phyloP scores from a whole-genome alignment of 1,140 invertebrate genomes.

The Achroia grisella region DNA sequence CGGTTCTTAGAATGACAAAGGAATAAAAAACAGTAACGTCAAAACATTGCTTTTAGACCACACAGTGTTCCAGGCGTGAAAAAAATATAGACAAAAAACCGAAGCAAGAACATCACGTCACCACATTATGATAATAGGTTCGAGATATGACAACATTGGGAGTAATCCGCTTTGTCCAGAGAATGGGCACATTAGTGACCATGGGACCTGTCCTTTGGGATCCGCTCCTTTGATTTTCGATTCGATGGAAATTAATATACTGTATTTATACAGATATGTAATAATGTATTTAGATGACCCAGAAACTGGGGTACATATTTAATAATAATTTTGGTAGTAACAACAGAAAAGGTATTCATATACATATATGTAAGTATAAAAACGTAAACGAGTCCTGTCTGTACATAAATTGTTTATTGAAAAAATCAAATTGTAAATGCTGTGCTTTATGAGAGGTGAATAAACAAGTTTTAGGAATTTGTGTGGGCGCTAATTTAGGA shows the following conservation, averaged over 20 bases:
- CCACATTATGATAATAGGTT: conserved; percentile 57
- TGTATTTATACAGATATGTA: conserved; percentile 17
- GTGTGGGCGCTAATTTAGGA: too few relatives aligned
- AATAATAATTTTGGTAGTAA: conserved; percentile 2
- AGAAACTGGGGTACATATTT: conserved; percentile 33
- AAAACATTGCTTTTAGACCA: conserved; percentile 31
- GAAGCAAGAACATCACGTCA: conserved; percentile 41
- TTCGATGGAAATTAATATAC: conserved; percentile 63
- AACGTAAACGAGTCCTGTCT: too few relatives aligned
- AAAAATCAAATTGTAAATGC: too few relatives aligned
- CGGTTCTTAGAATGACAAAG: conserved; percentile 17
- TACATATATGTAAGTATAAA: too few relatives aligned
- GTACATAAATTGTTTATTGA: too few relatives aligned
- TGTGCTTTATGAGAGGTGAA: too few relatives aligned
- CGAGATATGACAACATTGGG: conserved; percentile 55
- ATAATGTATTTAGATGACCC: too few relatives aligned
- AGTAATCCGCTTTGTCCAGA: conserved; percentile 63
- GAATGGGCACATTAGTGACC: conserved; percentile 48
- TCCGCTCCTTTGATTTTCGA: conserved; percentile 57
- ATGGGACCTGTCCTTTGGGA: conserved; percentile 37
- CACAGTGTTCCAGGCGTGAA: conserved; percentile 31
- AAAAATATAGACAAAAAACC: conserved; percentile 38
- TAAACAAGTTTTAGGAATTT: too few relatives aligned
- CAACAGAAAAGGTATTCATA: too few relatives aligned
- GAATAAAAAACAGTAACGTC: conserved; percentile 11